These are phyloP conservation scores for Amblyopsis rosae DNA, from an alignment of 2,113 vertebrate species.

Conservation along the genomic window DNA sequence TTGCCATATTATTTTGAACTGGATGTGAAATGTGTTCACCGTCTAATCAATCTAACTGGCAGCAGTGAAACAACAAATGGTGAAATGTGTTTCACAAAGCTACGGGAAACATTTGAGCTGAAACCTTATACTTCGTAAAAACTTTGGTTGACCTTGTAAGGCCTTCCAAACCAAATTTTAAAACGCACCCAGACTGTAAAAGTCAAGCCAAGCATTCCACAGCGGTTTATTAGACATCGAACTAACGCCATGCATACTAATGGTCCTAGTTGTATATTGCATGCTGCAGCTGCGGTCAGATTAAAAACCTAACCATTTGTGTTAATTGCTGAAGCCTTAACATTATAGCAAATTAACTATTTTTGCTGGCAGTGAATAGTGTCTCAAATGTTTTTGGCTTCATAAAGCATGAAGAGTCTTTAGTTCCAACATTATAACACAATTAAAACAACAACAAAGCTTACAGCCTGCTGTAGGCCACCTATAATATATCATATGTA, in stretches of 20 bases:
- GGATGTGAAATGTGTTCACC: not conserved
- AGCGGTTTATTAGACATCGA: too few species aligned
- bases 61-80: not conserved
- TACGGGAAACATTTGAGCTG: slow-evolving; percentile 19
- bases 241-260: too few species aligned
- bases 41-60: slow-evolving; percentile 18
- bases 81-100: not conserved
- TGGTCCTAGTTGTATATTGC: too few species aligned
- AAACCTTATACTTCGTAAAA: slow-evolving; percentile 10
- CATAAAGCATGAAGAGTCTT: too few species aligned
- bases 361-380: too few species aligned
- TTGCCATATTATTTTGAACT: slow-evolving; percentile 38
- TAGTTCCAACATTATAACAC: not conserved
- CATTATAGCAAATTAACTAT: too few species aligned
- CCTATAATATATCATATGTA: not conserved
- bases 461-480: not conserved
- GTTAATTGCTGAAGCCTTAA: too few species aligned
- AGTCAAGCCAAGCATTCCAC: not conserved
- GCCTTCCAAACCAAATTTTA: slow-evolving; percentile 42
- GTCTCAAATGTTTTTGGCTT: too few species aligned
- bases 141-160: slow-evolving; percentile 45
- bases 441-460: not conserved
- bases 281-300: too few species aligned
- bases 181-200: slow-evolving; percentile 31
- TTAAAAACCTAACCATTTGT: too few species aligned